Base-by-base conservation (phyloP, 1,140 invertebrate species). In the Leptestheria dahalacensis region DNA sequence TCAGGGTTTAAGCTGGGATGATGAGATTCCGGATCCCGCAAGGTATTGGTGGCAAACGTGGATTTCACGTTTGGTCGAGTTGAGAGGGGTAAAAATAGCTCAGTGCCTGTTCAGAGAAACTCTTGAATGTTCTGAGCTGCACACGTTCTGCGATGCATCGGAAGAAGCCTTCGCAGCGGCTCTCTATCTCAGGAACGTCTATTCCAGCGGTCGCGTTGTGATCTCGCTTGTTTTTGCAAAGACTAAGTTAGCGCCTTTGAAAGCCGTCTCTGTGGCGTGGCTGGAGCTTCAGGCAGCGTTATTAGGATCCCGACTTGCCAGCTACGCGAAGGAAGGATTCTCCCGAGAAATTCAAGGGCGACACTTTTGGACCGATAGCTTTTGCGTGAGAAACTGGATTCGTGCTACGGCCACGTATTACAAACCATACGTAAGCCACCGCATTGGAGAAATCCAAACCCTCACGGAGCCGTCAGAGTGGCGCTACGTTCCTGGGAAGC, bases 1-100 rank as follows among this genome's bases (percentile, higher is more conserved):
- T 56, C 24, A 41, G 26, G 66, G 68, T 25, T 10, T 72, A 10
- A 66, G 64, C 51, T 77, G 74, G 73, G 74, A 76, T 62, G 67
- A 70, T 24, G 50, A 63, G 26, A 61, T 73, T 15, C 64, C 68
- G 23, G 10, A 24, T 11, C 47, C 67, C 59, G 9, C n/a, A 10
- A 10, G 23, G 9, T 10, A 10, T 9, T 50, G 48, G 1, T 50
- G 48, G 48, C 11, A 23, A 9, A 6, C 11, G 20, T 50, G 48
- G 18, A 9, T 50, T n/a, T n/a, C 33, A 10, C n/a, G n/a, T 10
- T 50, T 6, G 9, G n/a, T 18, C 48, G 41, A 57, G 12, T 20
- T 33, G n/a, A 12, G 18, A 15, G 47, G 11, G n/a, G 9, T 57
- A 11, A 21, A 57, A 33, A 12, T 57, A 18, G 28, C 55, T 15